A percentile compares a stretch with the other conserved stretches of the same genome.
These are phyloP conservation scores for Halictus quadricinctus DNA, from an alignment of 2,888 invertebrate genomes.

Conservation along the genomic window DNA sequence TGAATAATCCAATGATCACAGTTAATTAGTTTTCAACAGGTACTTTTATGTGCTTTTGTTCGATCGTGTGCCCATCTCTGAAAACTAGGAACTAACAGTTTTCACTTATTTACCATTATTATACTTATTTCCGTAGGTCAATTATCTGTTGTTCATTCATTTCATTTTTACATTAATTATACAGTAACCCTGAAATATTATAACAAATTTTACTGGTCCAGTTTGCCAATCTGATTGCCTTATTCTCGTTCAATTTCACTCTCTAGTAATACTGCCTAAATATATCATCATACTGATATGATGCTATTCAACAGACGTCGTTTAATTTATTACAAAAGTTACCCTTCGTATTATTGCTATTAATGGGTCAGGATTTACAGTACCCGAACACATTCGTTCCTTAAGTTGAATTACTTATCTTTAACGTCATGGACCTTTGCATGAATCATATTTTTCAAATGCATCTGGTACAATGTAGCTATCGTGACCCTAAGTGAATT, in stretches of 20 bases:
- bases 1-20: conserved; percentile 61
- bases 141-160: conserved; percentile 52
- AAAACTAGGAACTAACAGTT: conserved; percentile 75
- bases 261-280: conserved; percentile 74
- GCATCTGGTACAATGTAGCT: conserved; percentile 61
- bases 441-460: conserved; percentile 62
- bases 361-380: conserved; percentile 63
- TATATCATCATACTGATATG: conserved; percentile 70
- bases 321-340: conserved; percentile 63
- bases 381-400: conserved; percentile 70
- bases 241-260: conserved; percentile 62
- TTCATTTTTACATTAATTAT: conserved; percentile 55
- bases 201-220: conserved; percentile 70
- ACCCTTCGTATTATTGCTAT: conserved; percentile 74
- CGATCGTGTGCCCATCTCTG: conserved; percentile 73
- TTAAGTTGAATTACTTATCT: conserved; percentile 66
- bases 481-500: conserved; percentile 58
- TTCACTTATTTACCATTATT: conserved; percentile 65
- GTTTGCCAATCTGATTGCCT: conserved; percentile 73
- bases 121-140: conserved; percentile 50
- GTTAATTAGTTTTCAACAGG: conserved; percentile 70
- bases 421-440: conserved; percentile 75
- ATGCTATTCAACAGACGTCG: conserved; percentile 69
- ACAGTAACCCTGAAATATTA: conserved; percentile 68
- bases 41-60: conserved; percentile 74